Evolutionary conservation across 37 sponge, comb jelly and placozoan genomes (phyloP).

Genomic region (Dysidea cf. avara): DNA sequence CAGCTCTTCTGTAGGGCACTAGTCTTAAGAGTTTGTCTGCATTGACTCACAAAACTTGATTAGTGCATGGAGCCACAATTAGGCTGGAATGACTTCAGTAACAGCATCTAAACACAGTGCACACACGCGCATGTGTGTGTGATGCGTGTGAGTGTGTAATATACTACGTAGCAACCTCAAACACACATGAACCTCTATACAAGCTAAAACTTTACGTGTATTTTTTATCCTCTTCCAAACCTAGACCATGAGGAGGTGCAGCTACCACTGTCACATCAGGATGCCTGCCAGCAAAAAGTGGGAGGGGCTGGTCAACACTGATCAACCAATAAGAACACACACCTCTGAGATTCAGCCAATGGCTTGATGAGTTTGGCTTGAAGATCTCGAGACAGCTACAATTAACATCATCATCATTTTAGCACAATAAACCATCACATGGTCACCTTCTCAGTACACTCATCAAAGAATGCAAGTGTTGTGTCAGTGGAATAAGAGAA

Average conservation of each 20-base stretch:
- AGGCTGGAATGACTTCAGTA: too few relatives aligned
- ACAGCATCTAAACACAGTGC: too few relatives aligned
- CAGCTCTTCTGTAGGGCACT: too few relatives aligned
- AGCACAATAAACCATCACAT: too few relatives aligned
- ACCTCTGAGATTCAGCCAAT: background rate
- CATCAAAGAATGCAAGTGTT: constrained; percentile 79
- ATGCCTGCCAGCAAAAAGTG: constrained; percentile 21
- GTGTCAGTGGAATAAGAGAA: constrained; percentile 51
- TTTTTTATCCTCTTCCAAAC: constrained; percentile 27
- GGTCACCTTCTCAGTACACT: constrained; percentile 74
- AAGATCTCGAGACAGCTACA: too few relatives aligned
- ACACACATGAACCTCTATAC: background rate
- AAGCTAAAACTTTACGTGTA: constrained; percentile 39
- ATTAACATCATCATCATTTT: too few relatives aligned
- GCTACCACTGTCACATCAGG: constrained; percentile 79
- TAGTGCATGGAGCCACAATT: too few relatives aligned
- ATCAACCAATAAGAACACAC: constrained; percentile 7
- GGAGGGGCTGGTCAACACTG: constrained; percentile 22
- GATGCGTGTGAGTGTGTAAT: background rate
- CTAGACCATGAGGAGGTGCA: constrained; percentile 59
- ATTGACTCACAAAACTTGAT: too few relatives aligned
- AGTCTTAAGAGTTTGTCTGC: too few relatives aligned
- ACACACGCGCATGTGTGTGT: background rate
- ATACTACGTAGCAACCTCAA: background rate
- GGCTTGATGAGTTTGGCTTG: too few relatives aligned